These are phyloP conservation scores for Beris chalybata DNA, from an alignment of 2,888 invertebrate species.

Conservation along the genomic window DNA sequence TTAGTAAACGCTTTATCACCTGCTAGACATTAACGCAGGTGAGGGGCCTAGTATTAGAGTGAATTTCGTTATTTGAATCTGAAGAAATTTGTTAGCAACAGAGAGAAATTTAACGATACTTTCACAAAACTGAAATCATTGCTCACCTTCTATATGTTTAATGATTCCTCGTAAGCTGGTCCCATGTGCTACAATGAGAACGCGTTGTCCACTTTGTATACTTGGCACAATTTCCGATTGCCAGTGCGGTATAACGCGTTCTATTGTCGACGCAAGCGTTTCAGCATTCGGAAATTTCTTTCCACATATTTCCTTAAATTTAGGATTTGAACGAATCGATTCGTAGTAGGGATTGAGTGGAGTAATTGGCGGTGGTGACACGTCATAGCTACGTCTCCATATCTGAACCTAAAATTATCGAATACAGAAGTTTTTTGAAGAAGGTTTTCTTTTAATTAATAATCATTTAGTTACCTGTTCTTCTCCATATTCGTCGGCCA, in stretches of 20 bases:
- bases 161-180: constrained; percentile 84
- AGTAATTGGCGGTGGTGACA: constrained; percentile 81
- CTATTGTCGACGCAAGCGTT: constrained; percentile 79
- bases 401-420: constrained; percentile 65
- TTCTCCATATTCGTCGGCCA: constrained; percentile 83
- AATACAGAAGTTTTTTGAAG: constrained; percentile 22
- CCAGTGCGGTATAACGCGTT: constrained; percentile 84
- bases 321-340: constrained; percentile 72
- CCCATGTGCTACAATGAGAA: constrained; percentile 84
- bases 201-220: constrained; percentile 73
- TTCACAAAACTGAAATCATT: background rate
- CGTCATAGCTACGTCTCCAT: constrained; percentile 83
- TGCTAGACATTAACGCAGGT: no score
- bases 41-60: no score
- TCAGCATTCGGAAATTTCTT: constrained; percentile 81
- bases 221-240: constrained; percentile 71
- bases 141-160: constrained; percentile 80
- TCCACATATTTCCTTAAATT: constrained; percentile 69
- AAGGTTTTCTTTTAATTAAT: background rate
- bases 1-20: no score
- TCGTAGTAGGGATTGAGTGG: constrained; percentile 74
- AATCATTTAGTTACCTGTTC: constrained; percentile 63
- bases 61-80: no score
- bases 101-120: no score
- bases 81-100: no score